A percentile compares a stretch with the other conserved stretches of the same genome.
phyloP scores from a whole-genome alignment of 2,888 invertebrate species.

The Strigamia crassipes region DNA sequence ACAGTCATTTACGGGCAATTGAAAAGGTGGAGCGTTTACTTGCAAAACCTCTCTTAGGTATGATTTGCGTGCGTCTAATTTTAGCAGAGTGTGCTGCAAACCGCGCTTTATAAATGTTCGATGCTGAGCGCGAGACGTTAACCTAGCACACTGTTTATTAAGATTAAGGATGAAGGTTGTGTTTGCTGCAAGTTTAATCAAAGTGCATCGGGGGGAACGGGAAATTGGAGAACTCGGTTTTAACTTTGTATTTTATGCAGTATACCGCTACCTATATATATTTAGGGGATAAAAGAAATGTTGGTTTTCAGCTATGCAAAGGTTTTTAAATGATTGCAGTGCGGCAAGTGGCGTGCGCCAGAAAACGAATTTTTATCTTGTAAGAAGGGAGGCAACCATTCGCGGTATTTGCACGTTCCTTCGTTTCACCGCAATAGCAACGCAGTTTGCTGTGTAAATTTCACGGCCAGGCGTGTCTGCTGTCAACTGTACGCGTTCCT shows the following conservation, averaged over 20 bases:
- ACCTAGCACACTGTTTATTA: slow-evolving; percentile 6
- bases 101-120: neutral
- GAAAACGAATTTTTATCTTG: slow-evolving; percentile 27
- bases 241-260: no score
- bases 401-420: slow-evolving; percentile 42
- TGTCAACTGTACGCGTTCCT: neutral
- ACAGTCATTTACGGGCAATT: slow-evolving; percentile 38
- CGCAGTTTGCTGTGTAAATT: slow-evolving; percentile 38
- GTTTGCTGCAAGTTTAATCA: slow-evolving; percentile 7
- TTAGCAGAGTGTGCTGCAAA: neutral
- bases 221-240: neutral
- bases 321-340: slow-evolving; percentile 12
- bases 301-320: neutral
- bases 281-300: no score
- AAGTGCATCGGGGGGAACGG: neutral
- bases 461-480: slow-evolving; percentile 36
- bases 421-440: slow-evolving; percentile 24
- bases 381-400: slow-evolving; percentile 33
- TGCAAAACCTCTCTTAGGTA: slow-evolving; percentile 19
- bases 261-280: no score
- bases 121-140: neutral
- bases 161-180: neutral
- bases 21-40: slow-evolving; percentile 16
- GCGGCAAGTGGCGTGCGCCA: neutral
- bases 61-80: slow-evolving; percentile 35